Evolutionary conservation across 2,113 vertebrate species (phyloP), one percentile per base, ranked within the genome.

Genomic region (Crypturellus undulatus): DNA sequence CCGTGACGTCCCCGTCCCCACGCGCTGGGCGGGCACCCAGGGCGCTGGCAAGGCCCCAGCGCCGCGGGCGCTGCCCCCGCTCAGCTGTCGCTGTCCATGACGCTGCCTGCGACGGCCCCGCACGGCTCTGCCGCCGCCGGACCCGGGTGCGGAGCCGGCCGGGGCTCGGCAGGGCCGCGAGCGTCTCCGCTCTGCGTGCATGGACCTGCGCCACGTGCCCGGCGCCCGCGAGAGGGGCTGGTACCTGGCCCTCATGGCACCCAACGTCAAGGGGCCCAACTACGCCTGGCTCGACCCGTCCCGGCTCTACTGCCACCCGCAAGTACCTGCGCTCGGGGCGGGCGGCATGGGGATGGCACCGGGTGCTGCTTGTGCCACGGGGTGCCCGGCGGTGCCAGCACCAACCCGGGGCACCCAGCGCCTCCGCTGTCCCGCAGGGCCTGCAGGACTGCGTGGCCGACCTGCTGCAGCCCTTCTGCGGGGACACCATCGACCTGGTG

Each of bases 251-350:
- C 97, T 99, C 47, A 99, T 99, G 98, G 98, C 98, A 26, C 98
- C 98, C 79, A 99, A 99, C 47, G 91, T 96, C 86, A 99, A 98
- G 84, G 99, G 99, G 54, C 97, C 98, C 54, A 87, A 42, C 10
- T 99, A 98, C 18, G 98, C 98, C 63, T 99, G 99, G 99, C 96
- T 99, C 87, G 99, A 99, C 95, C 99, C 98, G 2, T 99, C 99
- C 58, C 98, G 98, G 87, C 97, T 99, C 67, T 99, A 99, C 95
- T 99, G 98, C 92, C 98, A 98, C 91, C 94, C 96, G 34, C 97
- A 98, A 98, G 98, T 99, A 98, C 20, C 63, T 62, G 34, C 5
- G 8, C 49, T 34, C 0, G 0, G 56, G 45, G 20, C 0, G 3
- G 75, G 5, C 64, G 75, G 5, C 64, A 34, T 5, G 0, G 0